phyloP scores from a whole-genome alignment of 2,888 invertebrate genomes.

The Glaucopsyche alexis region DNA sequence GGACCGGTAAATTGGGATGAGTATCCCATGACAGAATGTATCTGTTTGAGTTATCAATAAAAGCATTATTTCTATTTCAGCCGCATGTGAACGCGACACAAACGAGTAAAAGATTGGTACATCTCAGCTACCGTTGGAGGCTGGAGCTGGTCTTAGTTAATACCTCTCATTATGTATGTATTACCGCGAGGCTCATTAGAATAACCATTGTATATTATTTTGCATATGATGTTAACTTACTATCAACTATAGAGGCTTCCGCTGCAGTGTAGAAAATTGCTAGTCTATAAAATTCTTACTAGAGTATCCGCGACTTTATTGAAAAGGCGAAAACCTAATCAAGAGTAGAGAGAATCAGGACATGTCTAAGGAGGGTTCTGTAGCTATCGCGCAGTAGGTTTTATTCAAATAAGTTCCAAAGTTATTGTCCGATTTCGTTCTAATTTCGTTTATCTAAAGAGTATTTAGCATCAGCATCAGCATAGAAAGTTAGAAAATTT shows the following conservation, averaged over 20 bases:
- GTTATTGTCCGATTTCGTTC: no score
- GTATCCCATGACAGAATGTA: no score
- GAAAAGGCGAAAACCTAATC: no score
- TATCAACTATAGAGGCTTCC: not conserved
- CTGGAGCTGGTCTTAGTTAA: conserved; percentile 64
- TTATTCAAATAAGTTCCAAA: no score
- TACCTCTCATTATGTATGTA: conserved; percentile 74
- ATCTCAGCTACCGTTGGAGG: conserved; percentile 67
- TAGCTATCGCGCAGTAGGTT: no score
- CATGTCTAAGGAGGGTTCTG: no score
- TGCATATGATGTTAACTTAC: conserved; percentile 4
- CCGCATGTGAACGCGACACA: conserved; percentile 49
- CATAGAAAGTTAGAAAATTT: no score
- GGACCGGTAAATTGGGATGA: no score
- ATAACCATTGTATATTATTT: conserved; percentile 27
- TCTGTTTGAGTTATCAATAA: conserved; percentile 5
- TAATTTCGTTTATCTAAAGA: no score
- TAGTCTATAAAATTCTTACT: not conserved
- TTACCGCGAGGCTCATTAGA: conserved; percentile 48
- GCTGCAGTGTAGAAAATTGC: not conserved
- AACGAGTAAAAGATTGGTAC: conserved; percentile 74
- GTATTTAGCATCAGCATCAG: no score
- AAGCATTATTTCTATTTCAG: not conserved
- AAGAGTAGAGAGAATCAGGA: no score
- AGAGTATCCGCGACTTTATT: no score